Evolutionary conservation across 2,113 vertebrate species (phyloP).

Genomic region (Aviceda subcristata): DNA sequence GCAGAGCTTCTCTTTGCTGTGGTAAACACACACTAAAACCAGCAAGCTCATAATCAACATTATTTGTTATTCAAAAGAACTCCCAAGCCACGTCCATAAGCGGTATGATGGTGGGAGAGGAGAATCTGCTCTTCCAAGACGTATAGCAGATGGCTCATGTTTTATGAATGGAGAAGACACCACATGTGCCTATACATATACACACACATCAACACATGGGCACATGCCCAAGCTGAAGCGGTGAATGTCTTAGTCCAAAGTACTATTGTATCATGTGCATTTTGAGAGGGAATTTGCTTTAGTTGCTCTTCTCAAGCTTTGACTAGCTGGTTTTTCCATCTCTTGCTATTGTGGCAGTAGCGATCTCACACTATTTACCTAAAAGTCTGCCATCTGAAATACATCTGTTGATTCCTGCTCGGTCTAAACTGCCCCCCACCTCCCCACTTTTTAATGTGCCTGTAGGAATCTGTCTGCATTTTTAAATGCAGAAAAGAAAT

Average conservation of each 20-base stretch:
- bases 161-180: neutral
- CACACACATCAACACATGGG: neutral
- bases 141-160: neutral
- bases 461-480: neutral
- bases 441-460: neutral
- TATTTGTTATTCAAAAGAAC: slow-evolving; percentile 4
- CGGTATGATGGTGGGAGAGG: neutral
- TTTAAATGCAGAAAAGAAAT: neutral
- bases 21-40: neutral
- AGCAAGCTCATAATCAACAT: neutral
- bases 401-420: neutral
- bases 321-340: neutral
- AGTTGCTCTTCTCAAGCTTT: neutral
- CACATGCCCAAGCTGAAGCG: rapidly evolving
- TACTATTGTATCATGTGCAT: neutral
- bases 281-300: neutral
- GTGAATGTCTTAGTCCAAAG: neutral
- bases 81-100: neutral
- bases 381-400: neutral
- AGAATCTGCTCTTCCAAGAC: neutral
- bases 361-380: neutral
- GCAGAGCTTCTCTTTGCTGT: neutral
- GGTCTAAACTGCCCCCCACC: neutral
- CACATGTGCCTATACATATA: neutral
- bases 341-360: neutral